A percentile compares a stretch with the other conserved stretches of the same genome.
Evolutionary conservation across 2,888 invertebrate species (phyloP).

Genomic region (Prosapia bicincta): DNA sequence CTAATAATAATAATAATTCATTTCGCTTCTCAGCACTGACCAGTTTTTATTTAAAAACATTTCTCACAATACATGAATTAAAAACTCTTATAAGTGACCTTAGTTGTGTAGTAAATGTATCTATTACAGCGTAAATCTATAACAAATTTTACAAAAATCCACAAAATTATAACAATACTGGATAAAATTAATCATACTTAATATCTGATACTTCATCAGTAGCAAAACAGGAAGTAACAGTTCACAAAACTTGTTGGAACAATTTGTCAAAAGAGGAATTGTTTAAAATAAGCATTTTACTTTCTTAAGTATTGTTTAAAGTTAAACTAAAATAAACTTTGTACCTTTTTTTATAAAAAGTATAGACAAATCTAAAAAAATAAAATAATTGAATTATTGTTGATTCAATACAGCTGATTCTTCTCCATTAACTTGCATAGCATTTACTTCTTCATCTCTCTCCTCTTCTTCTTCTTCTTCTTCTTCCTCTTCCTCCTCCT

Average conservation of each 20-base stretch:
- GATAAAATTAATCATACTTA: not conserved
- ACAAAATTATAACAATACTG: not conserved
- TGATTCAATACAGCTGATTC: not conserved
- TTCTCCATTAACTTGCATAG: slow-evolving; percentile 17
- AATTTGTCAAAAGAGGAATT: not conserved
- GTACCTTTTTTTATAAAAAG: not conserved
- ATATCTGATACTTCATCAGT: not conserved
- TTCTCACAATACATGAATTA: not conserved
- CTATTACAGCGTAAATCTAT: not conserved
- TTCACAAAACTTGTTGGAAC: not conserved
- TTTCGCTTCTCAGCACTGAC: not conserved
- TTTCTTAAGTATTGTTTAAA: not conserved
- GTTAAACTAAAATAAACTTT: not conserved
- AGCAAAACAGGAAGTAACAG: not conserved
- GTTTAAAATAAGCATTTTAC: not conserved
- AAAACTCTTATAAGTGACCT: not conserved
- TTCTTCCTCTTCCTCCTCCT: not conserved
- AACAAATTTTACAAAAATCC: not conserved
- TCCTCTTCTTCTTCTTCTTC: not conserved
- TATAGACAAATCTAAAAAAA: not conserved
- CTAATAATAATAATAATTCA: not conserved
- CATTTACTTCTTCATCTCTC: not conserved
- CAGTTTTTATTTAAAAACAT: not conserved
- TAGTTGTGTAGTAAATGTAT: not conserved
- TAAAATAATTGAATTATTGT: not conserved